Conservation (phyloP, 2,888 invertebrate species). For the Scaptomyza reducta region DNA sequence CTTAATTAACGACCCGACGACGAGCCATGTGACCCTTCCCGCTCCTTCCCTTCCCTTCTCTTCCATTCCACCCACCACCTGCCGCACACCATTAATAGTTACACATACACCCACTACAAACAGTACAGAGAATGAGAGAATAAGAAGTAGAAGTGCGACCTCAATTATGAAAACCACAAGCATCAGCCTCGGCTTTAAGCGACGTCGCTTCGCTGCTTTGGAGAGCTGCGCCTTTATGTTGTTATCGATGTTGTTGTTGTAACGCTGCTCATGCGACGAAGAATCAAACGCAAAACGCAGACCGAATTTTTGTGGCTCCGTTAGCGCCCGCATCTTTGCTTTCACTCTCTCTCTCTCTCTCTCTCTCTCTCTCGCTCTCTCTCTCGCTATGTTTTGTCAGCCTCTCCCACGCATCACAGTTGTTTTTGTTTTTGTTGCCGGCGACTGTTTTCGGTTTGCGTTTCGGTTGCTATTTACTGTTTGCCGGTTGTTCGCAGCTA, state of each 20-base stretch:
- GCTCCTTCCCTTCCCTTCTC: not conserved
- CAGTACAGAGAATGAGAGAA: slow-evolving; percentile 8
- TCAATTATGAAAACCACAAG: slow-evolving; percentile 77
- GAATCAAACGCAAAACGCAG: slow-evolving; percentile 74
- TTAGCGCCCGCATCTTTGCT: slow-evolving; percentile 26
- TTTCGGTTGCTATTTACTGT: slow-evolving; percentile 62
- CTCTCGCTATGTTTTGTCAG: not conserved
- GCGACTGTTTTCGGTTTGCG: slow-evolving; percentile 57
- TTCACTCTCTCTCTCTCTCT: not conserved
- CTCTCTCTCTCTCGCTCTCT: not conserved
- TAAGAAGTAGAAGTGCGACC: slow-evolving; percentile 49
- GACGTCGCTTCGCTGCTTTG: slow-evolving; percentile 30
- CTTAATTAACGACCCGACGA: slow-evolving; percentile 73
- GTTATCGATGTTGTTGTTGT: slow-evolving; percentile 10
- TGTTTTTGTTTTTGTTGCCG: slow-evolving; percentile 23
- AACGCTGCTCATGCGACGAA: slow-evolving; percentile 53
- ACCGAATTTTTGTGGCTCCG: slow-evolving; percentile 77
- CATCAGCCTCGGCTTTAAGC: slow-evolving; percentile 34
- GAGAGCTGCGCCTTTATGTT: slow-evolving; percentile 8
- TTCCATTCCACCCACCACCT: slow-evolving; percentile 9
- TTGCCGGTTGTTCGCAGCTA: slow-evolving; percentile 38
- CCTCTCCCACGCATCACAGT: slow-evolving; percentile 3
- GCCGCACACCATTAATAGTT: slow-evolving; percentile 66
- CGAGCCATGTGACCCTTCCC: slow-evolving; percentile 27
- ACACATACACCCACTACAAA: slow-evolving; percentile 41